A percentile compares a stretch with the other conserved stretches of the same genome.
phyloP scores from a whole-genome alignment of 2,797 vertebrate species.

The Gymnopithys bicolor region DNA sequence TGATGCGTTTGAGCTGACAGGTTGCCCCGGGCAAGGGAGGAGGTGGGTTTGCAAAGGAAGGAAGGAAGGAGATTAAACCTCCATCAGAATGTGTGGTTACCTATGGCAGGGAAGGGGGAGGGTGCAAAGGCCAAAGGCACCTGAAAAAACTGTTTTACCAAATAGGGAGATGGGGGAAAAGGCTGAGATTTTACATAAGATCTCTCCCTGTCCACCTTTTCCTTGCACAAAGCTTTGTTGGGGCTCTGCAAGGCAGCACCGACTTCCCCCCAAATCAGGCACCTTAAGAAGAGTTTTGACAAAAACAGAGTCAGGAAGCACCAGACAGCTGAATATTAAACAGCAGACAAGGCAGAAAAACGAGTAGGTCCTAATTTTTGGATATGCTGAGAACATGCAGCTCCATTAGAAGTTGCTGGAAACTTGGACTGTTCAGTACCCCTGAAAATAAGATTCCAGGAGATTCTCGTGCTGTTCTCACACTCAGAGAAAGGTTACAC shows the following conservation, averaged over 20 bases:
- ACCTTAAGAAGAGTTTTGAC: neutral
- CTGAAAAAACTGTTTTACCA: neutral
- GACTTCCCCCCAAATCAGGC: neutral
- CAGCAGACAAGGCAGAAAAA: neutral
- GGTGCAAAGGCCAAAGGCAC: neutral
- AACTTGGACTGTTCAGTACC: neutral
- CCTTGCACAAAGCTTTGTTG: neutral
- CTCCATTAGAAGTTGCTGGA: neutral
- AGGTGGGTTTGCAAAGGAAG: constrained; percentile 59
- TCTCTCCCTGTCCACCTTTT: neutral
- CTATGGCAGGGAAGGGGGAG: neutral
- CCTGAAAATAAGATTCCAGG: neutral
- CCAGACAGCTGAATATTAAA: neutral
- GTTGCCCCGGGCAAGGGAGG: constrained; percentile 31
- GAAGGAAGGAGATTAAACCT: constrained; percentile 69
- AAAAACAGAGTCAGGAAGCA: neutral
- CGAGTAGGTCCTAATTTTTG: rapidly evolving
- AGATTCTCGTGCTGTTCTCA: neutral
- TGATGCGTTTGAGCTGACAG: constrained; percentile 28
- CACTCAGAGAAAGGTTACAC: neutral
- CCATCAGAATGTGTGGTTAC: constrained; percentile 52
- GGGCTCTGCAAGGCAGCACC: neutral
- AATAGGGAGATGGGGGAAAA: constrained; percentile 1
- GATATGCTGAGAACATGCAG: neutral
- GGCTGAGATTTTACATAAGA: neutral